These are phyloP conservation scores for Leuctra nigra DNA, from an alignment of 2,888 invertebrate species.

Conservation along the genomic window DNA sequence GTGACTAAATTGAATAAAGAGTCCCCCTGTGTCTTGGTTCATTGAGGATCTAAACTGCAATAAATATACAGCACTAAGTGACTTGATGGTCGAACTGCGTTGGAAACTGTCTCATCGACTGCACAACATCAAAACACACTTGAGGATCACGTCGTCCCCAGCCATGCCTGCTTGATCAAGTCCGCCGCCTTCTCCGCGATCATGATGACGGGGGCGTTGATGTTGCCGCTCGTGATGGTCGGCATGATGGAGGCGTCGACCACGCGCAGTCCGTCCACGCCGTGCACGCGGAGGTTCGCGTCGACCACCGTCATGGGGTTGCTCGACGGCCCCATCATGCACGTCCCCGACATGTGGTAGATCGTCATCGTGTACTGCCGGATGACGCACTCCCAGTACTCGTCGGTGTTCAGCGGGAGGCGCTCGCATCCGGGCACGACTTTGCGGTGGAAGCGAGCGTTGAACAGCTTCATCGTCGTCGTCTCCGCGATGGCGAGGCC, in stretches of 20 bases:
- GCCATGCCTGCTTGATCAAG: conserved; percentile 70
- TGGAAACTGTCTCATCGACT: too few relatives aligned
- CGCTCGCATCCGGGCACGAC: conserved; percentile 78
- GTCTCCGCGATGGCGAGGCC: conserved; percentile 76
- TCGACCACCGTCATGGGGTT: conserved; percentile 81
- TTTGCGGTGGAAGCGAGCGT: conserved; percentile 66
- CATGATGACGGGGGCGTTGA: conserved; percentile 83
- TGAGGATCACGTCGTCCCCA: too few relatives aligned
- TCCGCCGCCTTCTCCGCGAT: conserved; percentile 82
- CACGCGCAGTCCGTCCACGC: conserved; percentile 69
- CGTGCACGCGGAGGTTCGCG: conserved; percentile 66
- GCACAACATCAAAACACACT: too few relatives aligned
- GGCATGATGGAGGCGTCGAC: conserved; percentile 89
- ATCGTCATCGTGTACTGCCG: conserved; percentile 83
- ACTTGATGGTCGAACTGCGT: too few relatives aligned
- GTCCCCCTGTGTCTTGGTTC: too few relatives aligned
- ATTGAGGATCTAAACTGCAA: too few relatives aligned
- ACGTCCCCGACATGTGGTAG: conserved; percentile 77
- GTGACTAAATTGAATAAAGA: too few relatives aligned
- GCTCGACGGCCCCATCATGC: conserved; percentile 72
- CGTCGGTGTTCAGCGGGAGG: conserved; percentile 67
- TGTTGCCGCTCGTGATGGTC: conserved; percentile 77
- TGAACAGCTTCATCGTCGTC: conserved; percentile 67
- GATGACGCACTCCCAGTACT: conserved; percentile 80
- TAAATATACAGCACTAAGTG: too few relatives aligned